A percentile compares a stretch with the other conserved stretches of the same genome.
These are phyloP conservation scores for Sinocyclocheilus anshuiensis DNA, from an alignment of 2,113 vertebrate genomes.

Conservation along the genomic window DNA sequence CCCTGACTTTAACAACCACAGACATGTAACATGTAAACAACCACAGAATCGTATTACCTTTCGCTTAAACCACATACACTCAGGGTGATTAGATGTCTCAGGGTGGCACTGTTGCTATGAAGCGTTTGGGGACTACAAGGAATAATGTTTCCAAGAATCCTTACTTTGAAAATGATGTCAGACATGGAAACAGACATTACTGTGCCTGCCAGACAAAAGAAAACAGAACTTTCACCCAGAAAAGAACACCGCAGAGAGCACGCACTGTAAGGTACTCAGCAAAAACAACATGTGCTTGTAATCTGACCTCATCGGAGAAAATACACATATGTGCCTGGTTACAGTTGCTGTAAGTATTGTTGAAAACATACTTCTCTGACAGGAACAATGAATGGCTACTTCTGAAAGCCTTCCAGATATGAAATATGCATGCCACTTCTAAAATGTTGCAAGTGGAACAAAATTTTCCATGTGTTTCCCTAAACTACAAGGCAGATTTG, in stretches of 20 bases:
- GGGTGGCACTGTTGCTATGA: constrained; percentile 35
- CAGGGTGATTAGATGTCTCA: background rate
- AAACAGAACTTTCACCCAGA: constrained; percentile 56
- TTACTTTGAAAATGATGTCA: constrained; percentile 60
- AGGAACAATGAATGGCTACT: background rate
- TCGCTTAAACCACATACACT: background rate
- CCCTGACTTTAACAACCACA: background rate
- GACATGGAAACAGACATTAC: constrained; percentile 55
- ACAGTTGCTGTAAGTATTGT: constrained; percentile 20
- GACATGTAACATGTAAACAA: background rate
- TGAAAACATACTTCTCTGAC: constrained; percentile 18
- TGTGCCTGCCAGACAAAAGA: constrained; percentile 57
- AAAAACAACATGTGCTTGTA: constrained; percentile 53
- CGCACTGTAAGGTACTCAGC: constrained; percentile 47
- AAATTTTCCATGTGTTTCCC: background rate
- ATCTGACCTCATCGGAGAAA: constrained; percentile 36
- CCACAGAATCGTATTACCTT: background rate
- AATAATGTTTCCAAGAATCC: constrained; percentile 47
- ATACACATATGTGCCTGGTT: constrained; percentile 11
- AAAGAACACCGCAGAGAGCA: constrained; percentile 49
- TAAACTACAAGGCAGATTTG: constrained; percentile 26
- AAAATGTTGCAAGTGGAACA: background rate
- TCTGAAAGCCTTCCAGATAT: constrained; percentile 15
- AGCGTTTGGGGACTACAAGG: constrained; percentile 11
- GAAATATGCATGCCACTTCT: constrained; percentile 25